Percentiles rank a stretch among this genome's conserved stretches.
phyloP scores from a whole-genome alignment of 2,113 vertebrate species.

The Salminus brasiliensis region DNA sequence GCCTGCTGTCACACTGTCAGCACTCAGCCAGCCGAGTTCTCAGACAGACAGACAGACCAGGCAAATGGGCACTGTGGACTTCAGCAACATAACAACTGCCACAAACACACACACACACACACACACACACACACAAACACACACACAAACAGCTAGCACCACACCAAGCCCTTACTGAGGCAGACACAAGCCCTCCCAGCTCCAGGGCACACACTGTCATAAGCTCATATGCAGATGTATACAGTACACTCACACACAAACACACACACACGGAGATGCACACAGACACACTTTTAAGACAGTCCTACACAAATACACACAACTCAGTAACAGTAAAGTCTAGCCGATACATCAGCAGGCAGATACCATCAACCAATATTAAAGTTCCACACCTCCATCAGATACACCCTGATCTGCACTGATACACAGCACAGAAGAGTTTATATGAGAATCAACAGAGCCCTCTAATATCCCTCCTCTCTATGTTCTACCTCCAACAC shows the following conservation, averaged over 20 bases:
- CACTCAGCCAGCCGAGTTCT: constrained; percentile 73
- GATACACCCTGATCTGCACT: too few species aligned
- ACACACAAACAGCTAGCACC: constrained; percentile 15
- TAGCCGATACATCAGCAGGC: too few species aligned
- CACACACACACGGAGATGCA: not conserved
- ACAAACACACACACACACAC: constrained; percentile 59
- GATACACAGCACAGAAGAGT: too few species aligned
- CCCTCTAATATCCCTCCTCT: too few species aligned
- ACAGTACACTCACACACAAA: constrained; percentile 1
- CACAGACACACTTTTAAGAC: not conserved
- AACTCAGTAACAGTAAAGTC: too few species aligned
- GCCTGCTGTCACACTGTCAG: constrained; percentile 79
- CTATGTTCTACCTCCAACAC: too few species aligned
- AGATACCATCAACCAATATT: too few species aligned
- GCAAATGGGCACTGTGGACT: constrained; percentile 75
- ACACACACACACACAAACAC: constrained; percentile 16
- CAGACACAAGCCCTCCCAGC: constrained; percentile 35
- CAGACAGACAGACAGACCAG: constrained; percentile 72
- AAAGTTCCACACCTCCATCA: too few species aligned
- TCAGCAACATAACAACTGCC: constrained; percentile 68
- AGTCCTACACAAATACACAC: too few species aligned
- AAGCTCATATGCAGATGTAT: constrained; percentile 19
- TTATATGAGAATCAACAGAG: too few species aligned
- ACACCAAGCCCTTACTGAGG: constrained; percentile 22
- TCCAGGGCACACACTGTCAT: constrained; percentile 39